Conservation (phyloP, 2,797 vertebrate species). For the Pangasius mekongensis region DNA sequence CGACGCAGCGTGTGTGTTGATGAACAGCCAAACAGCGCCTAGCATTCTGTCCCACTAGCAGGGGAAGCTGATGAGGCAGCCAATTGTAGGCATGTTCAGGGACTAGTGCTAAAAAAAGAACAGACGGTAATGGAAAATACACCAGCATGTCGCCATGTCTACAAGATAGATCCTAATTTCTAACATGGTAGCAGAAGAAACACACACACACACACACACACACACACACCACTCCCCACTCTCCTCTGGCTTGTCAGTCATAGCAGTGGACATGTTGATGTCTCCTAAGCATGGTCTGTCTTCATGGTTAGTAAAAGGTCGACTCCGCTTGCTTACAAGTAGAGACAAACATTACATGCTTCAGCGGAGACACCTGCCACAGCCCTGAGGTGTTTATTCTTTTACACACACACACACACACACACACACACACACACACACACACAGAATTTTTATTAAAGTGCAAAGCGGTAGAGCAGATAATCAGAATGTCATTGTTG, state of each 20-base stretch:
- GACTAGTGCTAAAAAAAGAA: conserved; percentile 40
- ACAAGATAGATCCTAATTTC: not conserved
- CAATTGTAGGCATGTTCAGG: conserved; percentile 41
- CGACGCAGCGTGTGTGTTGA: conserved; percentile 42
- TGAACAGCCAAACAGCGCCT: conserved; percentile 47
- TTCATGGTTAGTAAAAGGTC: conserved; percentile 22
- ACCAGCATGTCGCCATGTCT: conserved; percentile 14
- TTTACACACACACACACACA: conserved; percentile 31
- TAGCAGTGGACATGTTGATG: conserved; percentile 6
- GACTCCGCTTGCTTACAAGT: conserved; percentile 38
- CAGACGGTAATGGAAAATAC: conserved; percentile 36
- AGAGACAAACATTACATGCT: conserved; percentile 49
- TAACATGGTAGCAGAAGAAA: not conserved
- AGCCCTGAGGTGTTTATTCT: conserved; percentile 43
- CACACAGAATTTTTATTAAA: conserved; percentile 24
- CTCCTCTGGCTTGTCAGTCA: conserved; percentile 36
- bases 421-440: conserved; percentile 28
- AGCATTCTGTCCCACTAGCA: conserved; percentile 46
- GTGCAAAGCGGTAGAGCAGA: not conserved
- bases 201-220: not conserved
- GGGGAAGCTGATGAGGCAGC: conserved; percentile 57
- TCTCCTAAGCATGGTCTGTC: conserved; percentile 5
- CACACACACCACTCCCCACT: conserved; percentile 2
- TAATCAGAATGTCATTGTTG: not conserved
- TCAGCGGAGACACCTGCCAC: conserved; percentile 42